Base-by-base conservation (phyloP, 2,113 vertebrate species). In the Ammodramus savannarum region DNA sequence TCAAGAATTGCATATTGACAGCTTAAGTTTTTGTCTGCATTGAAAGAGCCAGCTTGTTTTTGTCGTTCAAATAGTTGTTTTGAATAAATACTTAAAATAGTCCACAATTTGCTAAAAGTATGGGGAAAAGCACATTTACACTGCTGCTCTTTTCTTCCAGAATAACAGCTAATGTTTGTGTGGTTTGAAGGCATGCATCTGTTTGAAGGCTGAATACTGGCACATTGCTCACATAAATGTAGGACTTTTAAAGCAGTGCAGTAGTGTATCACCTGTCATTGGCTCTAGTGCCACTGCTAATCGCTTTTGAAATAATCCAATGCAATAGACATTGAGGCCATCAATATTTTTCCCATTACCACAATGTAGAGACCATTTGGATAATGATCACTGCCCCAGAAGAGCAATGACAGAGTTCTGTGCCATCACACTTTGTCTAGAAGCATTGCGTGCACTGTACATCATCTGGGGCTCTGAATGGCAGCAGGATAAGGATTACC, bases 1-100 rank as follows among this genome's bases (percentile, higher is more conserved):
- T 93, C 31, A 85, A 65, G 51, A 93, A 92, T 26, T 88, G 36
- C 46, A 39, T 32, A 55, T 51, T 52, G 72, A 58, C 65, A 94
- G 38, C 27, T 67, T 71, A 55, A 58, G 43, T 16, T 88, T 83
- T 78, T 49, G 34, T 38, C 72, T 52, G 16, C 34, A 22, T 27
- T 81, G 25, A 62, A 73, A 74, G 9, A 85, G 13, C 11, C 0
- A 0, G 26, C 19, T 54, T 25, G 32, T 43, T 93, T 83, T 76
- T 76, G 6, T 69, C 84, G 29, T 54, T 80, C 43, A 71, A 95
- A 63, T 13, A 55, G 9, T 67, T 77, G 38, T 54, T 86, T 81
- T 51, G 16, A 81, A 41, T 55, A 62, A 51, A 95, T 51, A 71
- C 20, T 15, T 77, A 16, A 86, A 92, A 51, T 19, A 59, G 26